Conservation (phyloP, 53 echinoderm and acorn worm genomes). For the Pentamera pediparva region DNA sequence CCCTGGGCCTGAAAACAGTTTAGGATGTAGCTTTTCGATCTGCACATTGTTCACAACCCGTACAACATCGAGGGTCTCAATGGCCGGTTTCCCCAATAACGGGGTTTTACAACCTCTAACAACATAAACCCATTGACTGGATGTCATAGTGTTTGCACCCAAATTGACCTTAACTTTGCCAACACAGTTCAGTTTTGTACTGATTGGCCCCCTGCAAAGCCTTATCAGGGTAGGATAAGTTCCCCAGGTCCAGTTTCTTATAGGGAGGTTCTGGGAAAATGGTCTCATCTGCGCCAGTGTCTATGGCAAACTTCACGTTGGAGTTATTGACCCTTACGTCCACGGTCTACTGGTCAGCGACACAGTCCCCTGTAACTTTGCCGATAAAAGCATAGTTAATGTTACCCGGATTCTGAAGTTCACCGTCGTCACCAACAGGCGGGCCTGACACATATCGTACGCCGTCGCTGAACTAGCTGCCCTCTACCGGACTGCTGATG, state of each 20-base stretch:
- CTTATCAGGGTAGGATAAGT: background rate
- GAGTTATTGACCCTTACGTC: background rate
- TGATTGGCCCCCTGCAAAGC: constrained; percentile 6
- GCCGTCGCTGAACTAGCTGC: no score
- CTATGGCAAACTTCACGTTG: background rate
- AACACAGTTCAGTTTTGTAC: background rate
- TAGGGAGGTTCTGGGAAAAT: constrained; percentile 4
- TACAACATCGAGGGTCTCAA: constrained; percentile 14
- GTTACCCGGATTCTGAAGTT: background rate
- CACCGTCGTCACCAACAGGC: no score
- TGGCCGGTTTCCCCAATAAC: constrained; percentile 28
- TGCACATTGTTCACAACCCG: background rate
- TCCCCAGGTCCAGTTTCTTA: background rate
- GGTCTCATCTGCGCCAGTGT: constrained; percentile 28
- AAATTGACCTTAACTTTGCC: constrained; percentile 12
- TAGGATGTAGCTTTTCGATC: background rate
- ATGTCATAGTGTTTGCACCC: background rate
- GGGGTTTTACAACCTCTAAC: background rate
- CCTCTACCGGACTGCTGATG: no score
- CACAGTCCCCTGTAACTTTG: background rate
- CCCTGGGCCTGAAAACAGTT: constrained; percentile 9
- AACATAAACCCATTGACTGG: background rate
- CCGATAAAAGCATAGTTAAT: background rate
- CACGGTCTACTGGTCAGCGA: background rate
- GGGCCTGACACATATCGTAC: no score